Conservation (phyloP, 2,888 invertebrate genomes). For the Drosophila multiciliata region DNA sequence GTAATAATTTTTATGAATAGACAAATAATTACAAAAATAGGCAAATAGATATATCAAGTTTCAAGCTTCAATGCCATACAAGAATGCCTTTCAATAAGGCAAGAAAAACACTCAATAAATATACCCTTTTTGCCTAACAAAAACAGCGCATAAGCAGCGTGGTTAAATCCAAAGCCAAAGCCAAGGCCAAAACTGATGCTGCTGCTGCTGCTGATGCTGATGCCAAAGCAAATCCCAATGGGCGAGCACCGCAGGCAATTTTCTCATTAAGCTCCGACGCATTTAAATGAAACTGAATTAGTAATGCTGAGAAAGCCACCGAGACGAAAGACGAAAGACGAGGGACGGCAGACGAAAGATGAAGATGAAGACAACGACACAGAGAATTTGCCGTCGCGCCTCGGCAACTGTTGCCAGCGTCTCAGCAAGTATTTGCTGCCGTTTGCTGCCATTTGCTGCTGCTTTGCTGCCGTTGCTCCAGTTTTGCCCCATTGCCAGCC, state of each 20-base stretch:
- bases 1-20: not conserved
- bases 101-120: not conserved
- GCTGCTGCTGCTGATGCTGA: not conserved
- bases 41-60: not conserved
- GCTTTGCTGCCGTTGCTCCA: constrained; percentile 5
- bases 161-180: constrained; percentile 5
- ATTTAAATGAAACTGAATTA: constrained; percentile 81
- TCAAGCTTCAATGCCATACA: not conserved
- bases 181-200: not conserved
- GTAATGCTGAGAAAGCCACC: constrained; percentile 66
- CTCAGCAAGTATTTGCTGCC: constrained; percentile 28
- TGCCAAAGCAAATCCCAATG: constrained; percentile 43
- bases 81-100: not conserved
- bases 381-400: not conserved
- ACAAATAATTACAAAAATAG: not conserved
- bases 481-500: not conserved
- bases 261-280: constrained; percentile 76
- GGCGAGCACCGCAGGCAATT: constrained; percentile 74
- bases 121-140: not conserved
- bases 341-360: not conserved
- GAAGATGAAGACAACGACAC: constrained; percentile 1
- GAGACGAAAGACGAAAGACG: constrained; percentile 14
- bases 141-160: not conserved
- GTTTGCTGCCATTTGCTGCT: constrained; percentile 6
- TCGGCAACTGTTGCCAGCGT: constrained; percentile 49